phyloP scores from a whole-genome alignment of 1,140 invertebrate species.

The Tenebrio molitor region DNA sequence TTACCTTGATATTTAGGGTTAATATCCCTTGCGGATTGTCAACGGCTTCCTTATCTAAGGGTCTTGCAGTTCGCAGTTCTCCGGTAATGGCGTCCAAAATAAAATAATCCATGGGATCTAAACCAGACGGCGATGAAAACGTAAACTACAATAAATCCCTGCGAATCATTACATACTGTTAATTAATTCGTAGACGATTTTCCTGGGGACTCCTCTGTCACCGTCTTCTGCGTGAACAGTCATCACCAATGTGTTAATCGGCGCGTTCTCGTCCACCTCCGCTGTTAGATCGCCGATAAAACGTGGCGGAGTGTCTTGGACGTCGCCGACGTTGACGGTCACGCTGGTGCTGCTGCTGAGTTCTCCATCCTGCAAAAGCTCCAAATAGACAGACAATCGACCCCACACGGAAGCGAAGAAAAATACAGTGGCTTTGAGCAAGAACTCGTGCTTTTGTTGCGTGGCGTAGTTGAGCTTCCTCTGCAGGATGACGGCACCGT shows the following conservation, averaged over 20 bases:
- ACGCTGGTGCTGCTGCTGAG: conserved; percentile 80
- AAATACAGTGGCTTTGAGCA: conserved; percentile 62
- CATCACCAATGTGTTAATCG: conserved; percentile 87
- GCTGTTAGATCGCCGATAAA: conserved; percentile 86
- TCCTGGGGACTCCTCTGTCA: conserved; percentile 83
- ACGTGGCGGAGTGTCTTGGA: conserved; percentile 86
- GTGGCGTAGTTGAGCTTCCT: conserved; percentile 60
- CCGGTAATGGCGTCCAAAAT: conserved; percentile 82
- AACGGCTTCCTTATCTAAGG: conserved; percentile 86
- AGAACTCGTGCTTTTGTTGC: conserved; percentile 56
- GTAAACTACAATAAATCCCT: conserved; percentile 5
- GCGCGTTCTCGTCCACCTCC: conserved; percentile 85
- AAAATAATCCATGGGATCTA: conserved; percentile 91
- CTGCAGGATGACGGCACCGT: conserved; percentile 58
- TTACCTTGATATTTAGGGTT: conserved; percentile 76
- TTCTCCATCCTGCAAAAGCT: conserved; percentile 81
- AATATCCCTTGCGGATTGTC: conserved; percentile 84
- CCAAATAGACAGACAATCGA: conserved; percentile 66
- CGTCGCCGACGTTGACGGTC: conserved; percentile 83
- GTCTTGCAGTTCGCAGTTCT: conserved; percentile 85
- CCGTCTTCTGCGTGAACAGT: conserved; percentile 85
- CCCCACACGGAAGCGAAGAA: neutral
- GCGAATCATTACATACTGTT: conserved; percentile 76
- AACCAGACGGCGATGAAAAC: conserved; percentile 48
- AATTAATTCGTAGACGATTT: conserved; percentile 82